phyloP scores from a whole-genome alignment of 1,140 invertebrate species.

The Sycobia sp. region DNA sequence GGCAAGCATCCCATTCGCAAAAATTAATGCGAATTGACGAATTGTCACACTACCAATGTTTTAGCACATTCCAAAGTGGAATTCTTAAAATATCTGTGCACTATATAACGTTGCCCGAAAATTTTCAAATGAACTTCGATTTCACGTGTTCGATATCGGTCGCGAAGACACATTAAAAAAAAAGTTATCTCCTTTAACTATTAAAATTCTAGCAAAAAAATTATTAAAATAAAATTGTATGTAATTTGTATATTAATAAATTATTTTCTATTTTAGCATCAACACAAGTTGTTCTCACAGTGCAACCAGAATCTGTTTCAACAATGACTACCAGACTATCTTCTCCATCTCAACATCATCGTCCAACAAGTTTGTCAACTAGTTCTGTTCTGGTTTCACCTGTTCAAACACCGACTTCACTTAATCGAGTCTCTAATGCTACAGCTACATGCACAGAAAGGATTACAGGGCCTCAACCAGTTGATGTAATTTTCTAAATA shows the following conservation, averaged over 20 bases:
- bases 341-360: constrained; percentile 47
- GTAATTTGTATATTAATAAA: background rate
- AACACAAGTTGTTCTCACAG: constrained; percentile 68
- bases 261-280: constrained; percentile 58
- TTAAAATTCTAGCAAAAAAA: background rate
- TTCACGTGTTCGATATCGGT: too few relatives aligned
- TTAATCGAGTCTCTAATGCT: constrained; percentile 53
- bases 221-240: too few relatives aligned
- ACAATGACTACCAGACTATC: constrained; percentile 42
- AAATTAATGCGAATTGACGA: too few relatives aligned
- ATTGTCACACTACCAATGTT: too few relatives aligned
- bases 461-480: constrained; percentile 87
- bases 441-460: constrained; percentile 60
- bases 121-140: too few relatives aligned
- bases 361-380: constrained; percentile 51
- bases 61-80: too few relatives aligned
- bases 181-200: too few relatives aligned
- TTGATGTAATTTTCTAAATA: constrained; percentile 83
- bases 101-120: too few relatives aligned
- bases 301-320: constrained; percentile 63
- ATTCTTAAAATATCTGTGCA: too few relatives aligned
- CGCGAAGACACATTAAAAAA: too few relatives aligned
- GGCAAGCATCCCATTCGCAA: too few relatives aligned
- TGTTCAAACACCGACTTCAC: constrained; percentile 49
- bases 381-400: constrained; percentile 51